A percentile compares a stretch with the other conserved stretches of the same genome.
phyloP scores from a whole-genome alignment of 2,113 vertebrate genomes.

The Meles meles region DNA sequence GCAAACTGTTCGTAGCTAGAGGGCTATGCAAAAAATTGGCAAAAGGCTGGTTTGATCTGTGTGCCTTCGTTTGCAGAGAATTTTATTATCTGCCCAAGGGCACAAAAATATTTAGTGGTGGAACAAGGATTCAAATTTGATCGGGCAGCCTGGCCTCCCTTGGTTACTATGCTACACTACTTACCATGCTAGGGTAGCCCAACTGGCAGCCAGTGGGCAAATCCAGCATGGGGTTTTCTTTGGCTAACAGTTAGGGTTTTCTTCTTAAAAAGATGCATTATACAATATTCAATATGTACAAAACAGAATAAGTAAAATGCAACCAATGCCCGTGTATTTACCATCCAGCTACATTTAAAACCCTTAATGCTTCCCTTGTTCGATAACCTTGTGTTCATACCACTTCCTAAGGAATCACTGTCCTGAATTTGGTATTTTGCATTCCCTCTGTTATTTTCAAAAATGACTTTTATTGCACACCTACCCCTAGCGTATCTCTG shows the following conservation, averaged over 20 bases:
- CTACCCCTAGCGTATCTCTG: not conserved
- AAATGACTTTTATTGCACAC: not conserved
- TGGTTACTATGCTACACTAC: not conserved
- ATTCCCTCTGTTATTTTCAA: not conserved
- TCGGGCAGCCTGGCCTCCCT: not conserved
- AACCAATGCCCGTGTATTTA: not conserved
- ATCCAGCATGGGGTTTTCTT: not conserved
- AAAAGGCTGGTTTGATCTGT: not conserved
- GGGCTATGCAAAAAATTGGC: not conserved
- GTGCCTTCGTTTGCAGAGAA: constrained; percentile 36
- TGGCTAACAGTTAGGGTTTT: not conserved
- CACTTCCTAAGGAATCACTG: not conserved
- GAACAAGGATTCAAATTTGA: not conserved
- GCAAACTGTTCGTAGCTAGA: not conserved
- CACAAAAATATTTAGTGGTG: not conserved
- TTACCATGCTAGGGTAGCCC: not conserved
- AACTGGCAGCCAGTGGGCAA: not conserved
- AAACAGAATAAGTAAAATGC: not conserved
- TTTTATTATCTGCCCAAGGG: constrained; percentile 15
- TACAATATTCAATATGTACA: not conserved
- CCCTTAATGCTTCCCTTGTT: not conserved
- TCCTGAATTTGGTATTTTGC: not conserved
- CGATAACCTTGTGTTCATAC: not conserved
- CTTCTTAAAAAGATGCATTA: not conserved
- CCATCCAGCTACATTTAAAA: not conserved